phyloP scores from a whole-genome alignment of 1,140 invertebrate genomes.

The Aphis gossypii region DNA sequence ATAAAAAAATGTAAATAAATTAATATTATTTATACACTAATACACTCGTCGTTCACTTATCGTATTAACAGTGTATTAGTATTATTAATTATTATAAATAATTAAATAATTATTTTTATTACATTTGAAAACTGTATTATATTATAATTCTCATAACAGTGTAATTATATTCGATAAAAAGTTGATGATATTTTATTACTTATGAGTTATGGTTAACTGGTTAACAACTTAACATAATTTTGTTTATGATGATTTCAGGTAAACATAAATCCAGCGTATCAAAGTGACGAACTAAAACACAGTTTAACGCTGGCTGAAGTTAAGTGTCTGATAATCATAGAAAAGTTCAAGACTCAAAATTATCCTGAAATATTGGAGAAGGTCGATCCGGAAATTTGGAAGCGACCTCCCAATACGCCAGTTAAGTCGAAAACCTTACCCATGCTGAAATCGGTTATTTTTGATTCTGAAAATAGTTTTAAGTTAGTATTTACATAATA shows the following conservation, averaged over 20 bases:
- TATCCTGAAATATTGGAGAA: slow-evolving; percentile 75
- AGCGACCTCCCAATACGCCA: slow-evolving; percentile 26
- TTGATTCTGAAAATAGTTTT: background rate
- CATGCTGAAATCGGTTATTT: slow-evolving; percentile 28
- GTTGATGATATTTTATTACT: background rate
- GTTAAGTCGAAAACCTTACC: slow-evolving; percentile 62
- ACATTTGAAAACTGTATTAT: too few relatives aligned
- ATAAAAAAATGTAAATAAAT: too few relatives aligned
- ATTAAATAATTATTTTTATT: too few relatives aligned
- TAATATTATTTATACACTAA: too few relatives aligned
- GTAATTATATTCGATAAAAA: too few relatives aligned
- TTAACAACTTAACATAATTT: too few relatives aligned
- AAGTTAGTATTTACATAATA: background rate
- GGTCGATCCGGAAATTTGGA: slow-evolving; percentile 59
- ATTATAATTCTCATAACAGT: too few relatives aligned
- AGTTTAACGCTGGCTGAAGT: background rate
- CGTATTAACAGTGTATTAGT: too few relatives aligned
- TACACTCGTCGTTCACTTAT: too few relatives aligned
- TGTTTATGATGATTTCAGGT: slow-evolving; percentile 7
- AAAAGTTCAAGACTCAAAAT: slow-evolving; percentile 73
- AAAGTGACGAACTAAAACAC: slow-evolving; percentile 21
- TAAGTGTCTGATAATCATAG: slow-evolving; percentile 70
- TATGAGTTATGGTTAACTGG: background rate
- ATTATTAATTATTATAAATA: too few relatives aligned
- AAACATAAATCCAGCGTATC: slow-evolving; percentile 33